Evolutionary conservation across 2,888 invertebrate species (phyloP).

Genomic region (Tholera decimalis): DNA sequence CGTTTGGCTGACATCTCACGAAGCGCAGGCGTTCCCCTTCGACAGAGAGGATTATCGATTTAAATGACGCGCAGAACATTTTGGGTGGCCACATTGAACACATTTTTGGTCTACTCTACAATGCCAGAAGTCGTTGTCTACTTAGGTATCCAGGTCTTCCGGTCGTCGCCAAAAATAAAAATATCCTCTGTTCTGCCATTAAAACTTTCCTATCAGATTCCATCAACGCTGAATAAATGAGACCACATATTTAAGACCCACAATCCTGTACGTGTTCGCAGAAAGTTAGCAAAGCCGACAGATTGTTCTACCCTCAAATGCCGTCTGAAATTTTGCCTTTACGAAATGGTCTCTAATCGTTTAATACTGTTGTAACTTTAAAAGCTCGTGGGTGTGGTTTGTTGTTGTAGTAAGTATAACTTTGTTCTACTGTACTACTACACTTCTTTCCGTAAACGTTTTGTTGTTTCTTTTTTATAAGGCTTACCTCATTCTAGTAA

Average conservation of each 20-base stretch:
- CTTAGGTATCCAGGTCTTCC: background rate
- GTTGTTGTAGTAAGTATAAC: constrained; percentile 30
- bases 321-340: constrained; percentile 12
- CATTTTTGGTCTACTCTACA: background rate
- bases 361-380: constrained; percentile 40
- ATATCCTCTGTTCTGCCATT: background rate
- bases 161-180: background rate
- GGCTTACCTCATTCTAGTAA: constrained; percentile 39
- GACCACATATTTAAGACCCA: background rate
- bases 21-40: constrained; percentile 26
- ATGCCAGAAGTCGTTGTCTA: background rate
- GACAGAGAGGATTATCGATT: constrained; percentile 21
- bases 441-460: constrained; percentile 24
- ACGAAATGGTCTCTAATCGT: constrained; percentile 23
- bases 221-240: background rate
- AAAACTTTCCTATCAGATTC: background rate
- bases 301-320: constrained; percentile 7
- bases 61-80: background rate
- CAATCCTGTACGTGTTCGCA: background rate
- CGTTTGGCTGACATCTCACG: constrained; percentile 28
- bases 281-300: background rate
- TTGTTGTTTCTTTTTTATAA: constrained; percentile 35
- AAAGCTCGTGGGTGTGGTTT: constrained; percentile 36
- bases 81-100: background rate
- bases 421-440: constrained; percentile 19